Percentiles rank a stretch among this genome's conserved stretches.
Evolutionary conservation across 2,797 vertebrate species (phyloP).

Genomic region (Scyliorhinus canicula): DNA sequence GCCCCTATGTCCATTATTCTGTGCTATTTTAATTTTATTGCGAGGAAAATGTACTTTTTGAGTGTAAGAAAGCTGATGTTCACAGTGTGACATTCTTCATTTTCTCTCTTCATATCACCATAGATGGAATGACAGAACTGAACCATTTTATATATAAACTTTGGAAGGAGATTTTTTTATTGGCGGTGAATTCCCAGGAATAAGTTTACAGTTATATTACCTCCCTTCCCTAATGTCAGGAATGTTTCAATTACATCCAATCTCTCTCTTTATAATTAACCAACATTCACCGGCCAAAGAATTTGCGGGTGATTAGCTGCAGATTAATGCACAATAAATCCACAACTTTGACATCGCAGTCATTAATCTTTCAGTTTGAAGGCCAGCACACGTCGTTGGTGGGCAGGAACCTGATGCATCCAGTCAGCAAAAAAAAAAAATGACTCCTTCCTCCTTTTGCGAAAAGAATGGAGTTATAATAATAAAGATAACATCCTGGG

Average conservation of each 20-base stretch:
- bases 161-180: neutral
- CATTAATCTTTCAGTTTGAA: neutral
- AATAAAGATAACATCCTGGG: neutral
- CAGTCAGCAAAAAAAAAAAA: neutral
- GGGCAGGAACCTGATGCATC: neutral
- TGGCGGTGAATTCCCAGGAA: neutral
- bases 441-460: neutral
- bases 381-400: neutral
- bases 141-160: neutral
- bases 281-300: too few relatives aligned
- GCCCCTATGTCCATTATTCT: neutral
- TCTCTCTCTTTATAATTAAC: neutral
- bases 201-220: neutral
- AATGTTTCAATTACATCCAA: neutral
- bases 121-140: neutral
- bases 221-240: too few relatives aligned
- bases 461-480: neutral
- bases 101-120: neutral
- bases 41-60: neutral
- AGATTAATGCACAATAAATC: neutral
- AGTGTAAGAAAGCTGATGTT: neutral
- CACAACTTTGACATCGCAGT: neutral
- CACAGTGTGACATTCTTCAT: neutral
- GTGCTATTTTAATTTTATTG: neutral
- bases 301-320: neutral